A percentile compares a stretch with the other conserved stretches of the same genome.
These are phyloP conservation scores for Petrocephalus sullivani DNA, from an alignment of 2,797 vertebrate genomes.

Conservation along the genomic window DNA sequence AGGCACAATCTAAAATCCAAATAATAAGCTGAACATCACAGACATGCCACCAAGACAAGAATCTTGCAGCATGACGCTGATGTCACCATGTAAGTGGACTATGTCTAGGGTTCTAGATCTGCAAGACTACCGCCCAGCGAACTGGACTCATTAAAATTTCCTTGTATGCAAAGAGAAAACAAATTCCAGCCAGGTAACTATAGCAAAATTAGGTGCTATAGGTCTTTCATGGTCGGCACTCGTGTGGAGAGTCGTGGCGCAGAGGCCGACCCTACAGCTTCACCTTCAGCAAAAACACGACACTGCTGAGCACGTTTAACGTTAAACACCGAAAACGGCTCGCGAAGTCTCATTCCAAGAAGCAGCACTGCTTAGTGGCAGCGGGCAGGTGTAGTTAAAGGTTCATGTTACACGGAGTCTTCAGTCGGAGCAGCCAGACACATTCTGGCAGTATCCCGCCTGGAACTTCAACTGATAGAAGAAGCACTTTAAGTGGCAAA, in stretches of 20 bases:
- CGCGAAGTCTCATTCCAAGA: neutral
- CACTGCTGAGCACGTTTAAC: neutral
- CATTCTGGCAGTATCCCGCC: neutral
- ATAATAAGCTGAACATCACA: constrained; percentile 52
- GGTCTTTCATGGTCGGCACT: constrained; percentile 1
- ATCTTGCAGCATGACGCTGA: neutral
- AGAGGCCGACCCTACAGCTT: neutral
- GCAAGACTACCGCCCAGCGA: neutral
- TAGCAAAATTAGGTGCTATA: neutral
- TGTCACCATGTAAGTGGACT: neutral
- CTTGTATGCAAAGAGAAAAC: constrained; percentile 12
- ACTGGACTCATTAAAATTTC: constrained; percentile 4
- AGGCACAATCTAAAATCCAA: constrained; percentile 87
- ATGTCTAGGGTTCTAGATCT: neutral
- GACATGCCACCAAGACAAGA: constrained; percentile 53
- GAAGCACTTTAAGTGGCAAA: neutral
- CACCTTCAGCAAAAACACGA: neutral
- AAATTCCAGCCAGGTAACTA: constrained; percentile 13
- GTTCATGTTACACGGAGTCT: neutral
- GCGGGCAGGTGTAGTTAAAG: neutral
- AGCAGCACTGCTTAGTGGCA: neutral
- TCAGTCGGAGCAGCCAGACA: neutral
- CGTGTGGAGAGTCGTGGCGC: neutral
- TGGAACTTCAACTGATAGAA: neutral
- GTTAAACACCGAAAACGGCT: neutral